phyloP scores from a whole-genome alignment of 2,888 invertebrate genomes.

The Leptura quadrifasciata region DNA sequence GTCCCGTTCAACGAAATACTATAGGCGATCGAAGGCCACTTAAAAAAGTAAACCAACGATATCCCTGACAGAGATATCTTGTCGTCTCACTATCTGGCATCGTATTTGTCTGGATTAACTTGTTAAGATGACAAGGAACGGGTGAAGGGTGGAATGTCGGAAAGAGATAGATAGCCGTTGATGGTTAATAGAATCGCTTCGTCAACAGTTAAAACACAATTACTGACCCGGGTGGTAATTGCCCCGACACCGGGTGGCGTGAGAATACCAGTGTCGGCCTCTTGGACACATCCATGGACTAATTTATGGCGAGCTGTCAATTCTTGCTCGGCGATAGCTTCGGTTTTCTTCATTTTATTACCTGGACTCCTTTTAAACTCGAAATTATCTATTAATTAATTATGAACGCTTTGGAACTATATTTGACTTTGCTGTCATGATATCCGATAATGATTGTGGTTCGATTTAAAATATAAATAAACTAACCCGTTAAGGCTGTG shows the following conservation, averaged over 20 bases:
- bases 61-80: conserved; percentile 42
- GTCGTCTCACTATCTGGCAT: conserved; percentile 57
- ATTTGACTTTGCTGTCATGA: conserved; percentile 2
- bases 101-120: conserved; percentile 61
- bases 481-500: background rate
- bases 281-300: conserved; percentile 57
- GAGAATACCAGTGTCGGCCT: conserved; percentile 61
- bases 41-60: conserved; percentile 43
- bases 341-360: conserved; percentile 38
- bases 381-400: conserved; percentile 28
- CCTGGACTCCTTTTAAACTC: conserved; percentile 27
- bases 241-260: conserved; percentile 62
- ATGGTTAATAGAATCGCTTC: conserved; percentile 60
- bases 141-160: conserved; percentile 59
- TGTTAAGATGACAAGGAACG: conserved; percentile 60
- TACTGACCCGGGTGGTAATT: conserved; percentile 63
- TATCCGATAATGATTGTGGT: background rate
- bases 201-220: conserved; percentile 62
- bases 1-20: conserved; percentile 45
- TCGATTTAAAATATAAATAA: background rate
- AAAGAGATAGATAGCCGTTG: conserved; percentile 52
- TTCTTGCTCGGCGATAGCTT: conserved; percentile 46
- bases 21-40: conserved; percentile 49
- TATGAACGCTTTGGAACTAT: background rate
- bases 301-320: conserved; percentile 62